Evolutionary conservation across 1,140 invertebrate species (phyloP), one percentile per base, ranked within the genome.

Genomic region (Latrodectus geometricus): DNA sequence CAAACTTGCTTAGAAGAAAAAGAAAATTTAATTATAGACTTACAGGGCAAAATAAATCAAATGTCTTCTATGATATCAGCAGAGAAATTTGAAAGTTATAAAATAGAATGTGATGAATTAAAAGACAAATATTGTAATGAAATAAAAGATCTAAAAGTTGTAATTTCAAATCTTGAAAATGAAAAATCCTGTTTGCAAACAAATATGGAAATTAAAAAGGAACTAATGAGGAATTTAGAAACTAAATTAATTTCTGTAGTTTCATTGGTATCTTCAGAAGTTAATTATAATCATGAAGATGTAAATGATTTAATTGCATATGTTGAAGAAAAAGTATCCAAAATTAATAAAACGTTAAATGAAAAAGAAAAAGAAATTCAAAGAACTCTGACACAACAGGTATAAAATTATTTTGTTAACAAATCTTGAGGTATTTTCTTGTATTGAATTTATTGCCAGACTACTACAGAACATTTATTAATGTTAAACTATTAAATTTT

Each of bases 21-120:
- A 20, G 86, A 88, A 56, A 17, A n/a, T 54, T 21, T 48, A 50
- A 85, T 88, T 66, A 69, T 85, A 72, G 15, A 65, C 15, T 68
- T 77, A 4, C 50, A 77, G 8, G 8, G 0, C 0, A 61, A 61
- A 61, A 61, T 8, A 11, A 61, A 61, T 61, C 54, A 61, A 8
- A 61, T 61, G 54, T 14, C 54, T 61, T 61, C 54, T 14, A 61
- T 61, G 54, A 61, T 61, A 14, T 61, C 54, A 61, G 8, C 8
- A 4, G 17, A 17, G 11, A 8, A 61, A 17, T 17, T 61, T 61
- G 8, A 61, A 61, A 61, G 17, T 14, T 61, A 17, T 17, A 61
- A 17, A 61, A 17, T 14, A 8, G 17, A 61, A 17, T 61, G 54
- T 61, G 11, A 61, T 14, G 54, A 61, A 61, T 11, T 14, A 61